Conservation (phyloP, 2,113 vertebrate species). For the Macrotus californicus region DNA sequence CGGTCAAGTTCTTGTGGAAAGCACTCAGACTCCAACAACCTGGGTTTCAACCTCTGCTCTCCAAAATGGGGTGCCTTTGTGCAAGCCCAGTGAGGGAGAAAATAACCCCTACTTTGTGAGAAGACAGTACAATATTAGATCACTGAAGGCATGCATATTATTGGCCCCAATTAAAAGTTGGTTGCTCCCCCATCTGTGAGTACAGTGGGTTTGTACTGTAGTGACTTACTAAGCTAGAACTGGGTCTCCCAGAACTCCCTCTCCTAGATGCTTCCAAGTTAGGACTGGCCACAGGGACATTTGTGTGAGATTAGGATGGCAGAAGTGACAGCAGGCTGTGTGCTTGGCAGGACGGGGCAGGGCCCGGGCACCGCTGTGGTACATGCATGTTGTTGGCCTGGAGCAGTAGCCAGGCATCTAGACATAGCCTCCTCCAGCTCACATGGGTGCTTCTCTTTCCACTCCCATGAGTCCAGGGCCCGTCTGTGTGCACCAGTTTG, state of each 20-base stretch:
- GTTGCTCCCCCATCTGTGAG: neutral
- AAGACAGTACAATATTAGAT: neutral
- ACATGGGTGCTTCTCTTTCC: neutral
- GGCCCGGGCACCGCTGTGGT: rapidly evolving
- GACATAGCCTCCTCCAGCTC: neutral
- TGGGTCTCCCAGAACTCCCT: neutral
- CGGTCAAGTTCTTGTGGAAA: neutral
- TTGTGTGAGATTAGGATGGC: neutral
- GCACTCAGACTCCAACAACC: neutral
- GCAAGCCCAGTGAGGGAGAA: neutral
- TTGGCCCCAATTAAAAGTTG: neutral
- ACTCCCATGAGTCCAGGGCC: neutral
- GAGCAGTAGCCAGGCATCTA: neutral
- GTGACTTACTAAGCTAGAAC: neutral
- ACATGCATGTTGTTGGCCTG: too few species aligned
- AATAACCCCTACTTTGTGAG: neutral
- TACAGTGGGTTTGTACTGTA: neutral
- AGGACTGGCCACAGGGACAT: neutral
- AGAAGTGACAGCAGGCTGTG: neutral
- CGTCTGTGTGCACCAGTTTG: too few species aligned
- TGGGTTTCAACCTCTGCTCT: neutral
- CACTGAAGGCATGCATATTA: neutral
- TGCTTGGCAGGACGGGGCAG: neutral
- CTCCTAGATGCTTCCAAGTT: neutral
- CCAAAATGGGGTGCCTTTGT: neutral